Base-by-base conservation (phyloP, 23 tunicate genomes). In the Ascidia mentula region DNA sequence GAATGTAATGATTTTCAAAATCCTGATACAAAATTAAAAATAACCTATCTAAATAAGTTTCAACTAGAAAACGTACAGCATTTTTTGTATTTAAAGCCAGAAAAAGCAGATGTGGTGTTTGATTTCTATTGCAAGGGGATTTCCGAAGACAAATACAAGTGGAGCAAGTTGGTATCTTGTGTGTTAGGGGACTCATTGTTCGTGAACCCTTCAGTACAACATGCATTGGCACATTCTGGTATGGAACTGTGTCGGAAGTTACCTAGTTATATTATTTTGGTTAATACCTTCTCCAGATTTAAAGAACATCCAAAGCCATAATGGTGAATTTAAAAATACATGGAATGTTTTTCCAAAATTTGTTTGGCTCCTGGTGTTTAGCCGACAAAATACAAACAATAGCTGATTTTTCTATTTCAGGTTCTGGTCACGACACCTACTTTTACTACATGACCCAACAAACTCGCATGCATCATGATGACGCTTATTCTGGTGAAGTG, bases 381-480 rank as follows among this genome's bases (percentile, higher is more conserved):
- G n/a, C n/a, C n/a, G n/a, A n/a, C n/a, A n/a, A n/a, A n/a, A n/a
- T n/a, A n/a, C n/a, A n/a, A n/a, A n/a, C n/a, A n/a, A n/a, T n/a
- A n/a, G n/a, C n/a, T n/a, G n/a, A n/a, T n/a, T n/a, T n/a, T n/a
- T n/a, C n/a, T n/a, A n/a, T n/a, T n/a, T n/a, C n/a, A n/a, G n/a
- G n/a, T n/a, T n/a, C 38, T 36, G 37, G 74, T 20, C 9, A 4
- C 1, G 39, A 70, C 38, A 75, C 79, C 17, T 75, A 75, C 24
- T 1, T 75, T 1, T 75, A 75, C 79, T 31, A 75, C 6, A 75
- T 75, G 79, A 75, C 59, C 17, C 79, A 75, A 35, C 53, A 40
- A n/a, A 31, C 37, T 2, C 79, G 59, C 15, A 6, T 38, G 15
- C 53, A 75, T 18, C 79, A 75, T 32, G 53, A 39, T 30, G 59